Evolutionary conservation across 1,140 invertebrate genomes (phyloP).

Genomic region (Drosophila truncata): DNA sequence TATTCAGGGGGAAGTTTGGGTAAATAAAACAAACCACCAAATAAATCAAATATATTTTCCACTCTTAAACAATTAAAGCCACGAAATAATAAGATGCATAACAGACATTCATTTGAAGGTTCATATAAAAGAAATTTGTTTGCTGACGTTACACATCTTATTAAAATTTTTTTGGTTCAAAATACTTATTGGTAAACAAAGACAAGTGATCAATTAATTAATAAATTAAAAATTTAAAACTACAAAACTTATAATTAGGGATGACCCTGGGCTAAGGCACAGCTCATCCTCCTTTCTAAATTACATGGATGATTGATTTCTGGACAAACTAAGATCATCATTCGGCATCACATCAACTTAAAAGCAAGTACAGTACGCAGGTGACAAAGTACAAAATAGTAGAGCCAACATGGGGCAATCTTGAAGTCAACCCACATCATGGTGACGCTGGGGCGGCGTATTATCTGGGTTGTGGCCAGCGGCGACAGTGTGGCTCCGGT

Average conservation of each 20-base stretch:
- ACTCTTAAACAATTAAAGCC: background rate
- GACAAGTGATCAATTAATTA: background rate
- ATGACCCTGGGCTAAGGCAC: too few species aligned
- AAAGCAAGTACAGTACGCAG: constrained; percentile 45
- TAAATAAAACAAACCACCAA: constrained; percentile 5
- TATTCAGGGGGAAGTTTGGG: background rate
- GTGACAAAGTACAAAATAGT: constrained; percentile 1
- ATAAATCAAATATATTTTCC: constrained; percentile 1
- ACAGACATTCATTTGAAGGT: background rate
- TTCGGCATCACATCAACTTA: constrained; percentile 37
- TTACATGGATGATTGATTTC: background rate
- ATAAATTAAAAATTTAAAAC: background rate
- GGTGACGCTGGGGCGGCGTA: constrained; percentile 83
- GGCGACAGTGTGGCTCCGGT: constrained; percentile 78
- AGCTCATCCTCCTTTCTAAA: background rate
- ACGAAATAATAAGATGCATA: background rate
- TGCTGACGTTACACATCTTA: background rate
- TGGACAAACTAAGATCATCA: constrained; percentile 21
- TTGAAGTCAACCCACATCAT: constrained; percentile 80
- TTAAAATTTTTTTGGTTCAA: background rate
- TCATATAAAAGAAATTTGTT: background rate
- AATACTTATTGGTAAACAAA: background rate
- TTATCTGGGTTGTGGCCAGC: constrained; percentile 81
- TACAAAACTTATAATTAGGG: background rate
- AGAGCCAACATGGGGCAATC: constrained; percentile 14